Conservation (phyloP, 1,140 invertebrate species). For the Zaprionus nigranus region DNA sequence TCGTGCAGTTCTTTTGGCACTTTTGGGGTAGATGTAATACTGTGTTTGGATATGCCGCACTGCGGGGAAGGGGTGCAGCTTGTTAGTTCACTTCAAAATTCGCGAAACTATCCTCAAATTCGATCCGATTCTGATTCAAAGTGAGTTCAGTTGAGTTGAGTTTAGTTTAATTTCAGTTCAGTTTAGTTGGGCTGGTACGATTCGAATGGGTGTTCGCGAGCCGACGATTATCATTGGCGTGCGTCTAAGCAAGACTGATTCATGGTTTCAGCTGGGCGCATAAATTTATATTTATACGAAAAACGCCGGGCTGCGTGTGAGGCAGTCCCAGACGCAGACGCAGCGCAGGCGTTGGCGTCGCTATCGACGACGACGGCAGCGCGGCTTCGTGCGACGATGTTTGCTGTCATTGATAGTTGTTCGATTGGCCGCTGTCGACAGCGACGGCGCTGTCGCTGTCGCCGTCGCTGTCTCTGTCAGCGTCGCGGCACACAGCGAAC, state of each 20-base stretch:
- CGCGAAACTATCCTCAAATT: background rate
- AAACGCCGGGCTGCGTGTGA: slow-evolving; percentile 63
- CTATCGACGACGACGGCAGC: background rate
- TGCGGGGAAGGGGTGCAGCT: background rate
- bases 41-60: background rate
- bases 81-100: background rate
- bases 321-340: slow-evolving; percentile 48
- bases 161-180: background rate
- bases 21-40: background rate
- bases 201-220: slow-evolving; percentile 32
- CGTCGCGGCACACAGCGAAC: slow-evolving; percentile 6
- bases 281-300: slow-evolving; percentile 82
- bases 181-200: background rate
- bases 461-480: background rate
- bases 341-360: slow-evolving; percentile 13
- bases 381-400: background rate
- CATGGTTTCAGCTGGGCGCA: slow-evolving; percentile 65
- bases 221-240: slow-evolving; percentile 77
- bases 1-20: slow-evolving; percentile 3
- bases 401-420: slow-evolving; percentile 33
- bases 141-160: background rate
- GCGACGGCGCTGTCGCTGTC: background rate
- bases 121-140: background rate
- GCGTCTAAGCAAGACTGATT: slow-evolving; percentile 78
- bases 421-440: slow-evolving; percentile 18